Base-by-base conservation (phyloP, 1,140 invertebrate species). In the Drosophila repleta region DNA sequence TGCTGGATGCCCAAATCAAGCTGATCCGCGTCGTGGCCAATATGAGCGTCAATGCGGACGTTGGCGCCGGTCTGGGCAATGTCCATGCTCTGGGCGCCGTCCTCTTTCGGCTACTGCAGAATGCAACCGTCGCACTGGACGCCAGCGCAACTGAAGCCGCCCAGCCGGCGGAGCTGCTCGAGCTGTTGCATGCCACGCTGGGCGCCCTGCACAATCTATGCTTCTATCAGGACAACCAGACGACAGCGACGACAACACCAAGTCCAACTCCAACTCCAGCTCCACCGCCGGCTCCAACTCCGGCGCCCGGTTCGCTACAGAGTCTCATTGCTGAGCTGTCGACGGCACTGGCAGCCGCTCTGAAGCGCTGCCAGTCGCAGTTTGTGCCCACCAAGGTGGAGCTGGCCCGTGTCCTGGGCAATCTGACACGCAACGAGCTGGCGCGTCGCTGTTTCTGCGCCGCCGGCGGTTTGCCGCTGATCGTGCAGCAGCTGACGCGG, bases 21-120 rank as follows among this genome's bases (percentile, higher is more conserved):
- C 92, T 95, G 41, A 94, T 96, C 11, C 92, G 96, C 20, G 94
- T 96, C 4, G 92, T 96, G 48, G 96, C 95, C 29, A 96, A 96
- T 85, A 94, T 96, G 91, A 94, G 94, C 37, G 94, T 96, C 39
- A 95, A 95, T 91, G 92, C 94, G 15, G 93, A 94, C 13, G 95
- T 96, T 46, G 96, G 96, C 8, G 93, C 93, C 52, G 92, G 92
- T 26, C 88, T 96, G 45, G 90, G 91, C 0, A 83, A 83, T 55
- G 70, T 76, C 0, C 67, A 74, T n/a, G 63, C 70, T 13, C 91
- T 94, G 17, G 91, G 92, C 21, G 58, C 62, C 0, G 76, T 90
- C 0, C 73, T 92, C 10, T 57, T 92, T 2, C 48, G 75, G 29
- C 56, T 92, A 13, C 24, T 92, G 15, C 49, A 48, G 41, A 67